phyloP scores from a whole-genome alignment of 2,888 invertebrate species.

The Euzophera pinguis region DNA sequence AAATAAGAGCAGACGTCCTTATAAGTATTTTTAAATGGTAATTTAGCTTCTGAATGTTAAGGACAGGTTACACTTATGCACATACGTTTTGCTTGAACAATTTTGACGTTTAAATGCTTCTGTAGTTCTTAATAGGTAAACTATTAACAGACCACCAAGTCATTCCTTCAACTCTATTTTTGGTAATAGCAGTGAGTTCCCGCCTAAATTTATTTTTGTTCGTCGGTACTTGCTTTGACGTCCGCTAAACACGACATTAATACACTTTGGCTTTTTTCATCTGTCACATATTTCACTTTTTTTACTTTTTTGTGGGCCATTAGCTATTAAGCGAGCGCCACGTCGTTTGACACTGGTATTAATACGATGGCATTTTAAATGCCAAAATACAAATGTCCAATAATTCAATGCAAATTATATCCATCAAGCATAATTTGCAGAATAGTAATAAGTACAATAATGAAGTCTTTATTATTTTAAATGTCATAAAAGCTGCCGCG shows the following conservation, averaged over 20 bases:
- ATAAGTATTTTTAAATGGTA: conserved; percentile 67
- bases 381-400: conserved; percentile 28
- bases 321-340: conserved; percentile 70
- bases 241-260: conserved; percentile 76
- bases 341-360: conserved; percentile 62
- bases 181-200: conserved; percentile 39
- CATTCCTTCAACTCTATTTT: conserved; percentile 11
- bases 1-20: conserved; percentile 58
- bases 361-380: conserved; percentile 55
- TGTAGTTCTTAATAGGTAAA: not conserved
- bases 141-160: not conserved
- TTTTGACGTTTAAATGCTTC: not conserved
- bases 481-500: not conserved
- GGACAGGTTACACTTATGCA: conserved; percentile 27
- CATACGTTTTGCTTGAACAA: not conserved
- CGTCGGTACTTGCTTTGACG: conserved; percentile 69
- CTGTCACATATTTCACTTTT: conserved; percentile 76
- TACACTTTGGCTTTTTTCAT: conserved; percentile 66
- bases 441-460: not conserved
- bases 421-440: conserved; percentile 2
- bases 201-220: conserved; percentile 61
- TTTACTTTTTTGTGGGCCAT: conserved; percentile 64
- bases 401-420: conserved; percentile 8
- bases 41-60: conserved; percentile 51
- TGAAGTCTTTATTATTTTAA: not conserved